Percentiles rank a stretch among this genome's conserved stretches.
Evolutionary conservation across 2,888 invertebrate genomes (phyloP).

Genomic region (Dicyrtomina minuta): DNA sequence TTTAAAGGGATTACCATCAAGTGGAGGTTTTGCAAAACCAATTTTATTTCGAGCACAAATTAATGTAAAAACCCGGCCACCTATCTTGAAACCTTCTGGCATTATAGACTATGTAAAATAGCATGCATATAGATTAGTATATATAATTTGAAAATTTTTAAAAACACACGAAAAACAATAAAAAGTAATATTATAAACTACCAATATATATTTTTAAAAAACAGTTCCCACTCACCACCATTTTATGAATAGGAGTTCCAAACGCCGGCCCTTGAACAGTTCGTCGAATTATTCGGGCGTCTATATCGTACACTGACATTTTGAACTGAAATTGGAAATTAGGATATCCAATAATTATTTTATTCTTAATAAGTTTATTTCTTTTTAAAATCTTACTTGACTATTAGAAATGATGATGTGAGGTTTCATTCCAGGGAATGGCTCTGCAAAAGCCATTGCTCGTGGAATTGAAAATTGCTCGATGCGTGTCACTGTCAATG

Average conservation of each 20-base stretch:
- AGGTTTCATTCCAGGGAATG: constrained; percentile 20
- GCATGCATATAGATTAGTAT: no score
- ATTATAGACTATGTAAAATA: no score
- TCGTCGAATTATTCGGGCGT: constrained; percentile 19
- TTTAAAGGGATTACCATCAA: constrained; percentile 51
- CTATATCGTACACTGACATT: constrained; percentile 31
- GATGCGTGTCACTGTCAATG: constrained; percentile 8
- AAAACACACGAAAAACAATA: not conserved
- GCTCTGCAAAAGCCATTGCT: constrained; percentile 17
- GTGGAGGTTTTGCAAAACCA: constrained; percentile 47
- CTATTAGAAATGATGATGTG: constrained; percentile 27
- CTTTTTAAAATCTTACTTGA: no score
- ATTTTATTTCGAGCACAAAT: constrained; percentile 43
- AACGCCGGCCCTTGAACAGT: constrained; percentile 39
- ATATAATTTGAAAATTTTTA: not conserved
- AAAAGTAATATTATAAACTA: no score
- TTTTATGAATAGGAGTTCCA: constrained; percentile 33
- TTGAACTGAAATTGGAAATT: constrained; percentile 36
- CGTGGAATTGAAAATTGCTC: constrained; percentile 26
- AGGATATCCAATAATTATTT: not conserved
- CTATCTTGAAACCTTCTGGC: constrained; percentile 13
- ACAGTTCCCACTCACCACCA: constrained; percentile 25
- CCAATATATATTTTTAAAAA: not conserved
- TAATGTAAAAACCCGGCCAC: constrained; percentile 43
- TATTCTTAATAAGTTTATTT: not conserved